A percentile compares a stretch with the other conserved stretches of the same genome.
Evolutionary conservation across 2,113 vertebrate genomes (phyloP).

Genomic region (Megalops atlanticus): DNA sequence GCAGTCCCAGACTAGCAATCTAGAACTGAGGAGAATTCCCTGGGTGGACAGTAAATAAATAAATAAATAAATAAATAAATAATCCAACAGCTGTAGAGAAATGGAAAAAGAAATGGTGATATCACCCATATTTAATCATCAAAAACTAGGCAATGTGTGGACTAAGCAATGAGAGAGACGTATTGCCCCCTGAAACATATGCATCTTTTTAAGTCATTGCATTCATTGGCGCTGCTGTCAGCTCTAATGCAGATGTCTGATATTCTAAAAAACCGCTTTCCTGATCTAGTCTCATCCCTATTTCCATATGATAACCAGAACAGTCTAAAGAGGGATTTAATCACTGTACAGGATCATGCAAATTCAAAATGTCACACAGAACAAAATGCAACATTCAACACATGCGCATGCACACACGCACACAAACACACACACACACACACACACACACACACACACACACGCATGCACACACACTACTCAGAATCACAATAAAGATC

Average conservation of each 20-base stretch:
- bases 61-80: no score
- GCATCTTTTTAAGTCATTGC: background rate
- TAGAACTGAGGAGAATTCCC: no score
- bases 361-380: background rate
- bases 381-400: background rate
- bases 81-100: no score
- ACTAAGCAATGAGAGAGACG: background rate
- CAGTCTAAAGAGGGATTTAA: background rate
- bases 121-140: background rate
- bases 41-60: background rate
- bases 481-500: background rate
- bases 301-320: background rate
- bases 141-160: no score
- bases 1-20: no score
- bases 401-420: background rate
- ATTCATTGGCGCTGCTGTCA: background rate
- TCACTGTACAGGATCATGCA: no score
- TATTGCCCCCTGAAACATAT: background rate
- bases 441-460: conserved; percentile 1
- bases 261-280: background rate
- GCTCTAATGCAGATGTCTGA: no score
- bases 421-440: background rate
- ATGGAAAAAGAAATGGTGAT: background rate
- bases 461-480: background rate
- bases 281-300: background rate